A percentile compares a stretch with the other conserved stretches of the same genome.
Conservation (phyloP, 1,140 invertebrate species). For the Bombus pascuorum region DNA sequence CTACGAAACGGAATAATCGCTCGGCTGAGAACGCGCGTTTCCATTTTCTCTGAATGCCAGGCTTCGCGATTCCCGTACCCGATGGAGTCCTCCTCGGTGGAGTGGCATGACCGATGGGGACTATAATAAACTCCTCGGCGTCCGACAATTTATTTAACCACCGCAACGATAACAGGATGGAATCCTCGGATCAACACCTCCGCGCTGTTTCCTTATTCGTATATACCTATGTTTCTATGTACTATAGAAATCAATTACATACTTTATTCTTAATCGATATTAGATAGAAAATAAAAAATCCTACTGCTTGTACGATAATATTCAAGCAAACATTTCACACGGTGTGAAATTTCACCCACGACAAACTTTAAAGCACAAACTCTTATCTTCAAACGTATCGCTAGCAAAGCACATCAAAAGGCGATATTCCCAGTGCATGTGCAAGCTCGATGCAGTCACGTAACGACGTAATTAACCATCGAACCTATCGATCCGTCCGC, state of each 20-base stretch:
- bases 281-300: no score
- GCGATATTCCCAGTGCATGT: no score
- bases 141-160: not conserved
- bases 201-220: not conserved
- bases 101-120: not conserved
- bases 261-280: no score
- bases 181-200: not conserved
- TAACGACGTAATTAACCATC: slow-evolving; percentile 12
- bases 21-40: slow-evolving; percentile 1
- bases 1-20: slow-evolving; percentile 30
- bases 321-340: no score
- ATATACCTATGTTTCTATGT: no score
- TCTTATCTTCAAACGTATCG: not conserved
- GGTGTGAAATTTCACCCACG: no score
- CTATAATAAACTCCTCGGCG: not conserved
- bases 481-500: not conserved
- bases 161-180: not conserved
- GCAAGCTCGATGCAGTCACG: slow-evolving; percentile 7
- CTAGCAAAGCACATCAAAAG: not conserved
- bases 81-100: not conserved
- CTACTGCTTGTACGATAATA: no score
- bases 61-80: not conserved
- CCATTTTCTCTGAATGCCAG: not conserved
- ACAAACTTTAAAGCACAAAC: not conserved
- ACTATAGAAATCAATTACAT: no score